Base-by-base conservation (phyloP, 2,888 invertebrate species). In the Sinohyriopsis cumingii region DNA sequence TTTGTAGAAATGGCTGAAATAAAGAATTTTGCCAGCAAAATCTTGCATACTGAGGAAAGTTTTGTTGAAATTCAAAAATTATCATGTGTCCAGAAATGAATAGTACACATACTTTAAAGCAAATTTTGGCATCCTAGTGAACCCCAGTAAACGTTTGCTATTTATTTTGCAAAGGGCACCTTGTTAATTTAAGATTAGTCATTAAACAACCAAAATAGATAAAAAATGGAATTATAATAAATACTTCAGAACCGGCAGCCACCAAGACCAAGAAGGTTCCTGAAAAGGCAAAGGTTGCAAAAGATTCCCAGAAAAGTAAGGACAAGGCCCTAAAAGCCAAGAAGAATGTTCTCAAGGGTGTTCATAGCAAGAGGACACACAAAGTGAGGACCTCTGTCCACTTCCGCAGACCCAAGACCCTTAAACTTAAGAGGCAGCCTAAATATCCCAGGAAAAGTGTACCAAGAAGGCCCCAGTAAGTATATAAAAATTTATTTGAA, bases 361-460 rank as follows among this genome's bases (percentile, higher is more conserved):
- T 95, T 84, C 94, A 95, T 92, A 96, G 96, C 86, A 96, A 95
- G 71, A 93, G 96, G 69, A 93, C 94, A 19, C 93, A 96, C 80
- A 96, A 98, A 92, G 94, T 99, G 85, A 94, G 99, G 89, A 98
- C 96, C 60, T 95, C 95, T 7, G 98, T 98, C 80, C 96, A 96
- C 89, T 99, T 99, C 94, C 95, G 94, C 87, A 93, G 97, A 78
- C 99, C 99, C 20, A 96, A 95, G 88, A 99, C 99, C 61, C 94
- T 98, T 91, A 94, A 94, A 87, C 94, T 97, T 73, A 95, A 95
- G 19, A 94, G 98, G 86, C 94, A 94, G 76, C 99, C 99, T 0
- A 98, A 96, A 91, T 99, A 97, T 90, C 96, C 97, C 5, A 94
- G 97, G 90, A 97, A 96, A 91, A 96, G 97, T 72, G 95, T 97